Percentiles rank a stretch among this genome's conserved stretches.
These are phyloP conservation scores for Hyles vespertilio DNA, from an alignment of 1,140 invertebrate species.

Conservation along the genomic window DNA sequence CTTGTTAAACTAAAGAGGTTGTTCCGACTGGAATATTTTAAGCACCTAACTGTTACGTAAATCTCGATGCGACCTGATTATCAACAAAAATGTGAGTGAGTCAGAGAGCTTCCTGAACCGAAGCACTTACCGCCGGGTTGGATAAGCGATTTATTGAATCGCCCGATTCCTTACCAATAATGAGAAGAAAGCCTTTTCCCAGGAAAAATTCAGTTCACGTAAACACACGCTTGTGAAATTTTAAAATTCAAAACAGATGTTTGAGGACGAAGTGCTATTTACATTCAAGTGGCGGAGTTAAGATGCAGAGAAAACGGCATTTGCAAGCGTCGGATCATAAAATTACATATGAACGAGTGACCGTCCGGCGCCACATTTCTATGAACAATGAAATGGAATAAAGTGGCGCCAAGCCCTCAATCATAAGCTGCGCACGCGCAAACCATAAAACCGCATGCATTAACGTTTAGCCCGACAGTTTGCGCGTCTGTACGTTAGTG, in stretches of 20 bases:
- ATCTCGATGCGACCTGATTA: conserved; percentile 40
- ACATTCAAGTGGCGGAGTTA: conserved; percentile 44
- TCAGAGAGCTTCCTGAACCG: conserved; percentile 36
- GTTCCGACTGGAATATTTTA: conserved; percentile 16
- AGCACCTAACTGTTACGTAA: conserved; percentile 28
- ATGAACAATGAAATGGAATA: conserved; percentile 66
- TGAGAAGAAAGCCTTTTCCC: conserved; percentile 27
- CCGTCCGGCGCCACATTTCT: conserved; percentile 60
- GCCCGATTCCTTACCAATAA: conserved; percentile 39
- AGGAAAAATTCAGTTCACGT: conserved; percentile 43
- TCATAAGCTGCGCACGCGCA: conserved; percentile 56
- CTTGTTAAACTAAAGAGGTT: background rate
- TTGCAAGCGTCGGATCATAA: conserved; percentile 55
- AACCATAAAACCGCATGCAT: conserved; percentile 30
- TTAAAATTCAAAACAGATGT: conserved; percentile 54
- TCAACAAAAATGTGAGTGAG: conserved; percentile 36
- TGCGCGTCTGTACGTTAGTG: conserved; percentile 20
- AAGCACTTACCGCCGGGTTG: conserved; percentile 36
- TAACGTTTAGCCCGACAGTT: conserved; percentile 17
- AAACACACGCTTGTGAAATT: conserved; percentile 47
- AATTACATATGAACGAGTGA: conserved; percentile 61
- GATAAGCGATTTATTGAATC: conserved; percentile 46
- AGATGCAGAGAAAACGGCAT: conserved; percentile 51
- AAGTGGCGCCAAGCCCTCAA: conserved; percentile 54
- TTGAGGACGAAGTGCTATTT: conserved; percentile 41